These are phyloP conservation scores for Amblyraja radiata DNA, from an alignment of 2,797 vertebrate species.

Conservation along the genomic window DNA sequence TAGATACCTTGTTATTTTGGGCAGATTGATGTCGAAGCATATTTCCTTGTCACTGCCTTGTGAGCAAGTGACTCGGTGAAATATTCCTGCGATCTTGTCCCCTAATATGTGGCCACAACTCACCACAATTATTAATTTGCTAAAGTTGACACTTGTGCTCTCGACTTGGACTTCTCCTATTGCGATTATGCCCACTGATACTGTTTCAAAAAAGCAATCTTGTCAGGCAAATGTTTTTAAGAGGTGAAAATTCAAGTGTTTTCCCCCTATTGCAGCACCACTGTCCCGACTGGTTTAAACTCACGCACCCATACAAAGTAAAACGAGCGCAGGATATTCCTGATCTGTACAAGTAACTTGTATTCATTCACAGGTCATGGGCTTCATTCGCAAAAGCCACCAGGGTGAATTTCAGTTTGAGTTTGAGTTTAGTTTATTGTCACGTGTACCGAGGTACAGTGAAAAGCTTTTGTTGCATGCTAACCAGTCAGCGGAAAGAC, in stretches of 20 bases:
- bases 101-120: constrained; percentile 27
- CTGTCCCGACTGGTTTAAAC: not conserved
- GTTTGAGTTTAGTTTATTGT: too few species aligned
- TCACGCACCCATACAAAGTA: not conserved
- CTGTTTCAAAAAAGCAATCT: not conserved
- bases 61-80: constrained; percentile 52
- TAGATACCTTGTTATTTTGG: constrained; percentile 32
- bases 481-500: too few species aligned
- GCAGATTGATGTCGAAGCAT: constrained; percentile 11
- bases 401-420: too few species aligned
- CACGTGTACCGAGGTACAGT: too few species aligned
- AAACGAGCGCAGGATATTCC: not conserved
- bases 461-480: too few species aligned
- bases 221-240: not conserved
- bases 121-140: not conserved
- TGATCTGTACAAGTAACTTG: not conserved
- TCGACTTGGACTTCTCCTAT: constrained; percentile 1
- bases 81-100: constrained; percentile 58
- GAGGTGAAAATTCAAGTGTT: not conserved
- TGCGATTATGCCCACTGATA: not conserved
- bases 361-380: too few species aligned
- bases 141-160: not conserved
- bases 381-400: too few species aligned
- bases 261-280: not conserved
- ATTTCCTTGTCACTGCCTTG: constrained; percentile 54